phyloP scores from a whole-genome alignment of 2,113 vertebrate species.

The Clarias batrachus region DNA sequence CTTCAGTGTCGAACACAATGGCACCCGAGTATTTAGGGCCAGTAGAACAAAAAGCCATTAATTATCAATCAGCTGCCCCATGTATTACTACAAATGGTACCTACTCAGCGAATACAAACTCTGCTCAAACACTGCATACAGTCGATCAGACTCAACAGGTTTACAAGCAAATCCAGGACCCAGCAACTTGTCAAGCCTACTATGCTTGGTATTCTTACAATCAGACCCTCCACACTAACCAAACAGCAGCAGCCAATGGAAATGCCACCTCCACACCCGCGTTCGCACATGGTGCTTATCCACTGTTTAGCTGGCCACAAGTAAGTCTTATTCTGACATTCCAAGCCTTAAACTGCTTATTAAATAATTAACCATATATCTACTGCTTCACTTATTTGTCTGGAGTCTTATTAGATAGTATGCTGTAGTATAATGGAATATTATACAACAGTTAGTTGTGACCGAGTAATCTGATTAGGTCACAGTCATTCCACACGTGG shows the following conservation, averaged over 20 bases:
- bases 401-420: background rate
- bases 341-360: background rate
- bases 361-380: background rate
- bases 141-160: slow-evolving; percentile 15
- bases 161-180: slow-evolving; percentile 5
- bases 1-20: background rate
- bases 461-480: no score
- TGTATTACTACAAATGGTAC: background rate
- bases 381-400: background rate
- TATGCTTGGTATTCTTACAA: slow-evolving; percentile 13
- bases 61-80: background rate
- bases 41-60: background rate
- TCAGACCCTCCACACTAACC: background rate
- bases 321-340: background rate
- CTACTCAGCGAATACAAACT: background rate
- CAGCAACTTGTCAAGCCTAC: background rate
- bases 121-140: background rate
- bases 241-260: background rate
- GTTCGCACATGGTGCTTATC: background rate
- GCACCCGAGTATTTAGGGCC: background rate
- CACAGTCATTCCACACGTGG: no score
- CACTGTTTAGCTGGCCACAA: slow-evolving; percentile 15
- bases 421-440: background rate
- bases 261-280: background rate
- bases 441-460: background rate